Conservation (phyloP, 2,888 invertebrate species). For the Phengaris alcon region DNA sequence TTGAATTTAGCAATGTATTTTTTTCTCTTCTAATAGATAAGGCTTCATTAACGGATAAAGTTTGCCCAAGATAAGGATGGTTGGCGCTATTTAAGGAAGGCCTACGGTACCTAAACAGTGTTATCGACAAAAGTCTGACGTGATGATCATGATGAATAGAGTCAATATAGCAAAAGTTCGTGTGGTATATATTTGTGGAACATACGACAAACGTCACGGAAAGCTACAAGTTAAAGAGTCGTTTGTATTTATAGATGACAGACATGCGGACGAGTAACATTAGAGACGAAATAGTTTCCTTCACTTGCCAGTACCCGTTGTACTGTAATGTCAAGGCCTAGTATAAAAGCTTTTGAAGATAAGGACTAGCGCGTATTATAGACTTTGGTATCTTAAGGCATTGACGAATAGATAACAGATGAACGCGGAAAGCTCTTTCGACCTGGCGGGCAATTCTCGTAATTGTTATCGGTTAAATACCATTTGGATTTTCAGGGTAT, state of each 20-base stretch:
- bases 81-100: too few relatives aligned
- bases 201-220: neutral
- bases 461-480: too few relatives aligned
- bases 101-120: too few relatives aligned
- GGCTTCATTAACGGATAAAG: neutral
- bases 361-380: neutral
- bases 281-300: neutral
- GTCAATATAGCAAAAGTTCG: too few relatives aligned
- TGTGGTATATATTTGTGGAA: neutral
- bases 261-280: neutral
- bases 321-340: conserved; percentile 21
- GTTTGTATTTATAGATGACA: neutral
- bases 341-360: conserved; percentile 21
- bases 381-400: neutral
- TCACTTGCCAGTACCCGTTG: neutral
- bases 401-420: too few relatives aligned
- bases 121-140: too few relatives aligned
- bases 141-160: too few relatives aligned
- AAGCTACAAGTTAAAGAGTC: neutral
- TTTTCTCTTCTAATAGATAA: too few relatives aligned
- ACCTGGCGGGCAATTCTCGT: too few relatives aligned
- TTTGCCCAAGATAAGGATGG: too few relatives aligned
- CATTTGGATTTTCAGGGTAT: too few relatives aligned
- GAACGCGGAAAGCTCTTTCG: too few relatives aligned
- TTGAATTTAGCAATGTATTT: neutral